phyloP scores from a whole-genome alignment of 2,797 vertebrate genomes.

The Poecilia gillii region DNA sequence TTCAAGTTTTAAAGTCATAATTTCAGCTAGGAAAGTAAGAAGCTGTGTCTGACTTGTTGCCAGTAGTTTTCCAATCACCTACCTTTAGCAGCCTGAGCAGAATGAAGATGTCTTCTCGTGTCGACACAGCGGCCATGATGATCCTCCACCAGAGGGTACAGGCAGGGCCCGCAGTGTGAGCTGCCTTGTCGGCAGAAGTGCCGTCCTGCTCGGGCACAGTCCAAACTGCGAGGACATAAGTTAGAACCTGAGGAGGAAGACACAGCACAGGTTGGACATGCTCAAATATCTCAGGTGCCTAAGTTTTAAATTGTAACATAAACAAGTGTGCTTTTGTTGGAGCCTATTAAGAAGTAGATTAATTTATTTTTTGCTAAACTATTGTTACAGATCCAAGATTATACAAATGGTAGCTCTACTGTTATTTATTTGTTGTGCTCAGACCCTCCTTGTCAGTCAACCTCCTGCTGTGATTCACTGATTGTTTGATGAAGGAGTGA shows the following conservation, averaged over 20 bases:
- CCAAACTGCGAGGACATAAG: conserved; percentile 86
- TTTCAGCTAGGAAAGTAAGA: neutral
- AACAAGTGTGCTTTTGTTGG: neutral
- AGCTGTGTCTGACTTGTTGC: neutral
- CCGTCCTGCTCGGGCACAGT: conserved; percentile 85
- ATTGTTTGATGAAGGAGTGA: too few species aligned
- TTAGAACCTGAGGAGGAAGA: conserved; percentile 50
- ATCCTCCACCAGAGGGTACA: conserved; percentile 83
- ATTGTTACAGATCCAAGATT: too few species aligned
- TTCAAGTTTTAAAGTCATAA: neutral
- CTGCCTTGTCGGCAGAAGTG: conserved; percentile 83
- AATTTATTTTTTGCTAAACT: too few species aligned
- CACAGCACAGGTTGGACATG: neutral
- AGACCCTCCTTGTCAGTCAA: too few species aligned
- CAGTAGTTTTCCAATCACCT: neutral
- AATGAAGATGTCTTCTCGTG: conserved; percentile 52
- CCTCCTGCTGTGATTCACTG: too few species aligned
- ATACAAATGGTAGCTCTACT: too few species aligned
- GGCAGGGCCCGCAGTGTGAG: conserved; percentile 85
- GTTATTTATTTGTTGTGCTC: too few species aligned
- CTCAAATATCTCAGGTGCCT: neutral
- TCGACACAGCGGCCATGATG: conserved; percentile 76
- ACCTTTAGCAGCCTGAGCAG: conserved; percentile 62
- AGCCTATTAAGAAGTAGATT: too few species aligned
- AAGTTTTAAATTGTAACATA: neutral